A percentile compares a stretch with the other conserved stretches of the same genome.
Evolutionary conservation across 2,797 vertebrate genomes (phyloP).

Genomic region (Argya squamiceps): DNA sequence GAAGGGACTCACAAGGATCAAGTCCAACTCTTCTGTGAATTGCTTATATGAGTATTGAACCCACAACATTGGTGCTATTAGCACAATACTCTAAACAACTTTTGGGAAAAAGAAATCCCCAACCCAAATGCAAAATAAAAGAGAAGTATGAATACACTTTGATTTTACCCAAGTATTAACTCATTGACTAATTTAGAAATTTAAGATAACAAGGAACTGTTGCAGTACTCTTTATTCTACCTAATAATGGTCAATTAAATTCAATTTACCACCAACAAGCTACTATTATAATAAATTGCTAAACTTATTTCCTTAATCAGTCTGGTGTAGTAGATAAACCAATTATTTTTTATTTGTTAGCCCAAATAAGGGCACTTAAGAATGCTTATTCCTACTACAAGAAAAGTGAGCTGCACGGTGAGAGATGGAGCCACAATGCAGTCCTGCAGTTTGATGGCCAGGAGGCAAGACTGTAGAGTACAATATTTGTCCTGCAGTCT

Average conservation of each 20-base stretch:
- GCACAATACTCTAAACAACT: not conserved
- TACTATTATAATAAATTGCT: not conserved
- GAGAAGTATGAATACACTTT: not conserved
- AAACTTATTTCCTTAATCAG: not conserved
- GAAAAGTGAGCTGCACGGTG: not conserved
- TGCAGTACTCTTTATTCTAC: not conserved
- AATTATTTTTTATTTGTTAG: not conserved
- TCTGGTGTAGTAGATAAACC: not conserved
- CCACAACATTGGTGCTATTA: not conserved
- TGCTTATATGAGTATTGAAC: not conserved
- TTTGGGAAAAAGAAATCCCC: not conserved
- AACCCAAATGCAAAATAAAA: not conserved
- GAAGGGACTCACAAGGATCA: not conserved
- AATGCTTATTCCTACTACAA: not conserved
- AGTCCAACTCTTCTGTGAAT: not conserved
- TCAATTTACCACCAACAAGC: not conserved
- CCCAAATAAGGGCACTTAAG: not conserved
- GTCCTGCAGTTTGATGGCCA: not conserved
- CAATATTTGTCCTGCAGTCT: not conserved
- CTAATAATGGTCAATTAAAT: not conserved
- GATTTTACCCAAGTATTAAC: not conserved
- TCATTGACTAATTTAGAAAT: not conserved
- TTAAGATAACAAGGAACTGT: not conserved
- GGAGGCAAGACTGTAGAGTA: not conserved
- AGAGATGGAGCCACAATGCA: not conserved